A percentile compares a stretch with the other conserved stretches of the same genome.
phyloP scores from a whole-genome alignment of 2,113 vertebrate genomes.

The Poeciliopsis prolifica region DNA sequence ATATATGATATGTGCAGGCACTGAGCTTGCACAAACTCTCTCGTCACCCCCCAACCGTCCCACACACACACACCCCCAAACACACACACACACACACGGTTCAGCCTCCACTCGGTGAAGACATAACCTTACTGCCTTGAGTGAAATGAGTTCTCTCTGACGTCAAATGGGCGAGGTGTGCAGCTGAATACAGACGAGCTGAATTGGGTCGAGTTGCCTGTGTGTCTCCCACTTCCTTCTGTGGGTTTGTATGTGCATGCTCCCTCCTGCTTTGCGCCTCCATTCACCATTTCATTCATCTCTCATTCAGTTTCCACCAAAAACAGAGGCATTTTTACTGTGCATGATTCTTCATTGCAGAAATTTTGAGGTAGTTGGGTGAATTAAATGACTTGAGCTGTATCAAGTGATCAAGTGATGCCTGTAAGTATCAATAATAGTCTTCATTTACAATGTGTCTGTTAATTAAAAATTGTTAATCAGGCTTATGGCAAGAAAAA shows the following conservation, averaged over 20 bases:
- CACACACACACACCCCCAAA: no score
- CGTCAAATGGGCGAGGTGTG: constrained; percentile 61
- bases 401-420: background rate
- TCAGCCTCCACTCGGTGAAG: constrained; percentile 40
- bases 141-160: constrained; percentile 66
- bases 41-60: constrained; percentile 8
- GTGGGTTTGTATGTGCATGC: constrained; percentile 53
- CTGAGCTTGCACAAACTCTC: constrained; percentile 54
- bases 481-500: background rate
- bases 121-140: constrained; percentile 62
- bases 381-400: constrained; percentile 36
- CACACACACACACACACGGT: constrained; percentile 8
- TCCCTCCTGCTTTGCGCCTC: constrained; percentile 29
- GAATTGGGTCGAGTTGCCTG: constrained; percentile 66
- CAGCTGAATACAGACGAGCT: constrained; percentile 58
- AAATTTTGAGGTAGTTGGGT: constrained; percentile 27
- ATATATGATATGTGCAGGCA: constrained; percentile 60
- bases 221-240: constrained; percentile 53
- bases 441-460: background rate
- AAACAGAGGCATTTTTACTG: constrained; percentile 35
- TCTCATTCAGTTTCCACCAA: constrained; percentile 64
- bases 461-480: background rate
- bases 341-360: constrained; percentile 37
- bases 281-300: constrained; percentile 60
- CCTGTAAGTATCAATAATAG: background rate